Conservation (phyloP, 2,797 vertebrate genomes). For the Sylvia borin region DNA sequence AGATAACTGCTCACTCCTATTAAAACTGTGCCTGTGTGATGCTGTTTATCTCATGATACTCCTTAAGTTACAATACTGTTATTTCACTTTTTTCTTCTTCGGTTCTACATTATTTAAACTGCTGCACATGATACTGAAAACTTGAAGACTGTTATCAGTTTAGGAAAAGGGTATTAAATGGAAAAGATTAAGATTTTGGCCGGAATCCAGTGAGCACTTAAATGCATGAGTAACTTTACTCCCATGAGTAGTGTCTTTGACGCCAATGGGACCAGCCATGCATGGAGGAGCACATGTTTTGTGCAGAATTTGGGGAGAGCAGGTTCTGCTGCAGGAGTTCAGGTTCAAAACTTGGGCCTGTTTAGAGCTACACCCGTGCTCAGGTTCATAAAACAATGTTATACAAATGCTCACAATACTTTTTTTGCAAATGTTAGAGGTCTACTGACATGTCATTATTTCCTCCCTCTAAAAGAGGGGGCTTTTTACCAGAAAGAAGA, state of each 20-base stretch:
- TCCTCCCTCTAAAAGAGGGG: neutral
- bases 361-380: neutral
- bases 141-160: conserved; percentile 57
- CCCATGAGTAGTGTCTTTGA: conserved; percentile 62
- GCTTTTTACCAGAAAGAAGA: neutral
- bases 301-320: neutral
- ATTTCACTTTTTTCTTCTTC: conserved; percentile 31
- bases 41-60: conserved; percentile 62
- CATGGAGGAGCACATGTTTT: neutral
- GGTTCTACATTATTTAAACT: conserved; percentile 60
- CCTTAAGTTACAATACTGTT: conserved; percentile 53
- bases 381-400: neutral
- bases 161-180: conserved; percentile 65
- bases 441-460: neutral
- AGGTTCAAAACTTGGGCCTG: neutral
- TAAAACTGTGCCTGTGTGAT: conserved; percentile 17
- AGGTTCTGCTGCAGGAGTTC: neutral
- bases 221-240: conserved; percentile 70
- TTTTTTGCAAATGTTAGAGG: neutral
- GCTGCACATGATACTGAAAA: conserved; percentile 63
- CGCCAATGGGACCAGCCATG: conserved; percentile 26
- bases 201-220: conserved; percentile 58
- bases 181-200: conserved; percentile 69
- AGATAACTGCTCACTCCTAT: conserved; percentile 35
- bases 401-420: neutral